phyloP scores from a whole-genome alignment of 2,113 vertebrate species.

The Melanostigma gelatinosum region DNA sequence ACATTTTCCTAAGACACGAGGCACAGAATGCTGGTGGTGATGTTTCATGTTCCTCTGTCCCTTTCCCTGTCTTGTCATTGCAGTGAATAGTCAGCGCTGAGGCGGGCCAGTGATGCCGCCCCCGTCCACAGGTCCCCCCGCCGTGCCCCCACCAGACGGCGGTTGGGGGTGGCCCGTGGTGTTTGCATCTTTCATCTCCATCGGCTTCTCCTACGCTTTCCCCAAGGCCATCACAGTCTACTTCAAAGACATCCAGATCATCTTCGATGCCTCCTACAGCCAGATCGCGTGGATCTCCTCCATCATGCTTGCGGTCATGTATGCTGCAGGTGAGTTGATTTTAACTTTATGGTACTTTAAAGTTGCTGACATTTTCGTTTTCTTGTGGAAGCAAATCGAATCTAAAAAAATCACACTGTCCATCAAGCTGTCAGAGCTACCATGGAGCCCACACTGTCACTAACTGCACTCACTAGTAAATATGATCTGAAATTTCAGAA shows the following conservation, averaged over 20 bases:
- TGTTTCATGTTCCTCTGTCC: neutral
- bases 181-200: conserved; percentile 92
- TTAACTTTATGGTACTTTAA: neutral
- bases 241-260: conserved; percentile 96
- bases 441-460: neutral
- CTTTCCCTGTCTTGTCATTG: conserved; percentile 12
- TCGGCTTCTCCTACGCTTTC: conserved; percentile 97
- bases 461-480: neutral
- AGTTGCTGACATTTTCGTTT: neutral
- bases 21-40: neutral
- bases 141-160: conserved; percentile 90
- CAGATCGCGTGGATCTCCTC: conserved; percentile 97
- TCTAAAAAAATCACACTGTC: neutral
- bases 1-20: neutral
- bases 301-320: conserved; percentile 98
- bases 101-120: conserved; percentile 85
- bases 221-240: conserved; percentile 96
- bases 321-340: conserved; percentile 92
- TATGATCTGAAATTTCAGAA: neutral
- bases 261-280: conserved; percentile 90
- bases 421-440: neutral
- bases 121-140: conserved; percentile 45
- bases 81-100: conserved; percentile 46
- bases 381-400: neutral
- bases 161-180: conserved; percentile 98